Conservation (phyloP, 2,888 invertebrate genomes). For the Gasteruption jaculator region DNA sequence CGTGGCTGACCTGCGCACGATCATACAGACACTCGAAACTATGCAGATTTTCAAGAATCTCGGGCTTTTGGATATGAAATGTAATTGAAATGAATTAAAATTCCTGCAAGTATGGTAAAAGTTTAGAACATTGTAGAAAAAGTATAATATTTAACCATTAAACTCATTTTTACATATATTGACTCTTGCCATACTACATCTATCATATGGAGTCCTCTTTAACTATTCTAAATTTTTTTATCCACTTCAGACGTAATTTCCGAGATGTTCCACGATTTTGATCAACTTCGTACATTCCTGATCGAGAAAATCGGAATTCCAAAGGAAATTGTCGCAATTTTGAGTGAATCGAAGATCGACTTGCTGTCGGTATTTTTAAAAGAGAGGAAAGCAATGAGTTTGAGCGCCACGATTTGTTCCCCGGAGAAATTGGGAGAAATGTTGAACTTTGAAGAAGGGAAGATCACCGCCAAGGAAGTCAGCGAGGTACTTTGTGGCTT, state of each 20-base stretch:
- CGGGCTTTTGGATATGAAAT: slow-evolving; percentile 52
- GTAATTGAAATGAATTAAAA: too few relatives aligned
- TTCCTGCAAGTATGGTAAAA: too few relatives aligned
- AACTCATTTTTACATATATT: too few relatives aligned
- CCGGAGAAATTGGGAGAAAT: slow-evolving; percentile 38
- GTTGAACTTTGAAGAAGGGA: slow-evolving; percentile 32
- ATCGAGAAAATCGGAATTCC: slow-evolving; percentile 33
- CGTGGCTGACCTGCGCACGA: slow-evolving; percentile 49
- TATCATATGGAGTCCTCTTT: too few relatives aligned
- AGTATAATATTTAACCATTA: too few relatives aligned
- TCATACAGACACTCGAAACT: slow-evolving; percentile 49
- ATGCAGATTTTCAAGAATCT: slow-evolving; percentile 54
- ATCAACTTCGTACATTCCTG: slow-evolving; percentile 35
- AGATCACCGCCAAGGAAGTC: slow-evolving; percentile 40
- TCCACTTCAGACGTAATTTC: slow-evolving; percentile 34
- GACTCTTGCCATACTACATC: too few relatives aligned
- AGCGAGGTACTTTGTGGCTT: slow-evolving; percentile 54
- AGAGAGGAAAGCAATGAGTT: slow-evolving; percentile 33
- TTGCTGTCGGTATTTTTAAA: slow-evolving; percentile 42
- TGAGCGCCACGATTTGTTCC: slow-evolving; percentile 43
- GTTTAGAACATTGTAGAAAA: too few relatives aligned
- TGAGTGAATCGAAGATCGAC: slow-evolving; percentile 40
- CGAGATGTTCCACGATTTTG: slow-evolving; percentile 45
- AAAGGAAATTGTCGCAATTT: slow-evolving; percentile 28
- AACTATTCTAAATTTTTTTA: too few relatives aligned